These are phyloP conservation scores for Stratiomys singularior DNA, from an alignment of 2,888 invertebrate species.

Conservation along the genomic window DNA sequence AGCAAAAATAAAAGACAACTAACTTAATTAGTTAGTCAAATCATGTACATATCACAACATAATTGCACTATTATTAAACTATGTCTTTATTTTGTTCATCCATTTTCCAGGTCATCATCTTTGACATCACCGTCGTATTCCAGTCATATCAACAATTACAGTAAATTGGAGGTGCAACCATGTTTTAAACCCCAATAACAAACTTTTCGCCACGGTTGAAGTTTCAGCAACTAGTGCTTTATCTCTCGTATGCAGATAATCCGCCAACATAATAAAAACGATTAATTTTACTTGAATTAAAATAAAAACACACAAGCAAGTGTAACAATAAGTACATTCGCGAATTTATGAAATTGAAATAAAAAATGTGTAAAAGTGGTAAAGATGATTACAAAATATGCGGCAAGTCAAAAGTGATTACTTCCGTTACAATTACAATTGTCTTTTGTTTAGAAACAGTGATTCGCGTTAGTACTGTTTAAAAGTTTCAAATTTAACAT, in stretches of 20 bases:
- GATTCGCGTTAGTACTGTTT: background rate
- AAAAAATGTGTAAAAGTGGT: constrained; percentile 17
- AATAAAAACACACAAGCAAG: background rate
- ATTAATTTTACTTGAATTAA: too few relatives aligned
- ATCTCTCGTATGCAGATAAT: too few relatives aligned
- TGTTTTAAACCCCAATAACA: background rate
- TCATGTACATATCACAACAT: too few relatives aligned
- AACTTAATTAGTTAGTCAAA: too few relatives aligned
- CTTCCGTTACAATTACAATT: constrained; percentile 6
- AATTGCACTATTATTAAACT: background rate
- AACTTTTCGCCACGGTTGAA: background rate
- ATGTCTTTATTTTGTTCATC: background rate
- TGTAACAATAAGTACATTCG: constrained; percentile 1
- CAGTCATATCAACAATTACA: background rate
- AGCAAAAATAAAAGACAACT: too few relatives aligned
- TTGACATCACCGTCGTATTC: background rate
- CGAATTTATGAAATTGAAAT: constrained; percentile 34
- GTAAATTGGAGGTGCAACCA: background rate
- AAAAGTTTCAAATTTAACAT: too few relatives aligned
- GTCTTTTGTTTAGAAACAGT: background rate
- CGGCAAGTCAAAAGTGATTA: background rate
- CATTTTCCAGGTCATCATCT: constrained; percentile 26
- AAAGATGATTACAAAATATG: background rate
- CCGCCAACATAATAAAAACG: too few relatives aligned
- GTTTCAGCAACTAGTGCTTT: too few relatives aligned